Conservation (phyloP, 1,140 invertebrate species). For the Trichonephila clavata region DNA sequence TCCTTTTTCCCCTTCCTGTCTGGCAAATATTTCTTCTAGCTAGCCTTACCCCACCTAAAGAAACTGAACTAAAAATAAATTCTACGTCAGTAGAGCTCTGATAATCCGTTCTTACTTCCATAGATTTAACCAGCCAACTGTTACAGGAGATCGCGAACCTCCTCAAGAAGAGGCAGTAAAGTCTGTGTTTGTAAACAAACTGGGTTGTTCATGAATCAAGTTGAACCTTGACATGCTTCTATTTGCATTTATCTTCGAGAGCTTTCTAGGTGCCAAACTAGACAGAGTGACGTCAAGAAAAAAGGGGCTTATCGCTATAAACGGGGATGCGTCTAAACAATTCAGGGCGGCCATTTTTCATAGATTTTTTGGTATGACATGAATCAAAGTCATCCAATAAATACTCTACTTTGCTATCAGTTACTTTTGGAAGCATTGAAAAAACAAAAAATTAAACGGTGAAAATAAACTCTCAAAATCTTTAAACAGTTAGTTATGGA, state of each 20-base stretch:
- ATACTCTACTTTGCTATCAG: no score
- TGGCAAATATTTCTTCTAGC: background rate
- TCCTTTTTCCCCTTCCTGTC: background rate
- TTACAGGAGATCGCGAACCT: background rate
- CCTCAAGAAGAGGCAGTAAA: background rate
- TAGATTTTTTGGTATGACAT: no score
- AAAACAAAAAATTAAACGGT: no score
- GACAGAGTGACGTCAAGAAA: slow-evolving; percentile 16
- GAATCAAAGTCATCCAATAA: no score
- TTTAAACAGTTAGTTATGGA: no score
- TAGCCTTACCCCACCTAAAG: background rate
- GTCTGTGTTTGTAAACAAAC: slow-evolving; percentile 22
- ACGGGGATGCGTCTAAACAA: background rate
- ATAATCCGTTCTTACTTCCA: slow-evolving; percentile 8
- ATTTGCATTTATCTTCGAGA: slow-evolving; percentile 21
- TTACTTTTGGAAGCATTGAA: no score
- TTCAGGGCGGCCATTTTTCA: background rate
- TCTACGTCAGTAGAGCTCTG: background rate
- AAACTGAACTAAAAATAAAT: slow-evolving; percentile 2
- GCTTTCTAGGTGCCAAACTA: background rate
- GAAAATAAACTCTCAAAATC: no score
- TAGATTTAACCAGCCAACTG: background rate
- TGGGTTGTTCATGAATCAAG: background rate
- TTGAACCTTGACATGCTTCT: slow-evolving; percentile 30
- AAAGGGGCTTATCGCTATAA: background rate